A percentile compares a stretch with the other conserved stretches of the same genome.
phyloP scores from a whole-genome alignment of 2,113 vertebrate genomes.

The Mobula hypostoma region DNA sequence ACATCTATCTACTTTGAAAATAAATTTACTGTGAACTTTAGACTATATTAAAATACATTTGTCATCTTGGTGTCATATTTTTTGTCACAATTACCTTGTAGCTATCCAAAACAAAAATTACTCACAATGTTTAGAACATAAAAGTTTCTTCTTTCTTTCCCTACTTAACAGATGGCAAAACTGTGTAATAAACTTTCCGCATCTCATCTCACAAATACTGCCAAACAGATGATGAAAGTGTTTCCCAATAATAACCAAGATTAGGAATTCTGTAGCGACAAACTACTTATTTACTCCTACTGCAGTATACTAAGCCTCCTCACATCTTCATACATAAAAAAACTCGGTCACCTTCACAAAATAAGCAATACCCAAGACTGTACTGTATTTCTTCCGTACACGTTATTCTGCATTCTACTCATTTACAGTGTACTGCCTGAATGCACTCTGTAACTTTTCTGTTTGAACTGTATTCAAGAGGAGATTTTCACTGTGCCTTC shows the following conservation, averaged over 20 bases:
- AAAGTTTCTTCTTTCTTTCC: background rate
- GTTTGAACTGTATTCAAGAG: too few species aligned
- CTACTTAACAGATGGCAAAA: background rate
- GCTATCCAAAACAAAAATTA: background rate
- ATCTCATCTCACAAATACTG: background rate
- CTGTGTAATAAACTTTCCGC: background rate
- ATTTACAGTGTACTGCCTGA: too few species aligned
- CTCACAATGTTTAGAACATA: background rate
- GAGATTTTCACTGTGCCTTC: too few species aligned
- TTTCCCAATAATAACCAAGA: background rate
- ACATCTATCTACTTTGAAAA: too few species aligned
- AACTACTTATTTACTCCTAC: background rate
- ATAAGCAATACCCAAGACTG: too few species aligned
- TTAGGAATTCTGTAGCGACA: background rate
- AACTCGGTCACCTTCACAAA: too few species aligned
- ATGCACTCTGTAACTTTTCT: too few species aligned
- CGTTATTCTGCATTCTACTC: too few species aligned
- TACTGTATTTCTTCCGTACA: too few species aligned
- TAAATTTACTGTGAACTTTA: too few species aligned
- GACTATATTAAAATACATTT: too few species aligned
- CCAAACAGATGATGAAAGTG: background rate
- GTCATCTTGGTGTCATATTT: too few species aligned
- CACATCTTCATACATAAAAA: constrained; percentile 38
- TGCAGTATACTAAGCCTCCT: background rate
- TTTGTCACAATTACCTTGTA: background rate